Evolutionary conservation across 1,140 invertebrate genomes (phyloP).

Genomic region (Phocides pigmalion): DNA sequence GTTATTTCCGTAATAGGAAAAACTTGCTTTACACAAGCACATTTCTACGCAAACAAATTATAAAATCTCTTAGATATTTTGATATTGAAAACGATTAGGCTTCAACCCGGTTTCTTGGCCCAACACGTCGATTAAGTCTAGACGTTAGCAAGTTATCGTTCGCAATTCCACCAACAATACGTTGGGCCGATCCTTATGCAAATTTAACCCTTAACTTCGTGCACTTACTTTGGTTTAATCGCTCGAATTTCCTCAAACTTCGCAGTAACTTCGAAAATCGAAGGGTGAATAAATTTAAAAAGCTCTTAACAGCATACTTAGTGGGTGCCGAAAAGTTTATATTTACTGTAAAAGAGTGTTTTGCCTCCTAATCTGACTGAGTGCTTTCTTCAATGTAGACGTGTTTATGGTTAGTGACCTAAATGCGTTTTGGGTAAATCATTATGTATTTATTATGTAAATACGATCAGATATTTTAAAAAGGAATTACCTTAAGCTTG

Average conservation of each 20-base stretch:
- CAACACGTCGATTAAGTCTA: slow-evolving; percentile 15
- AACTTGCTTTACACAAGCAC: no score
- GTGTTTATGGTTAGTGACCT: slow-evolving; percentile 13
- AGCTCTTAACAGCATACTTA: slow-evolving; percentile 72
- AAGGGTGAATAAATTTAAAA: slow-evolving; percentile 81
- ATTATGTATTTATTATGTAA: slow-evolving; percentile 22
- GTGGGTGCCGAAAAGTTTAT: slow-evolving; percentile 68
- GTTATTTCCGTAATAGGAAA: no score
- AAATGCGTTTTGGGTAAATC: slow-evolving; percentile 6
- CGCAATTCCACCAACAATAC: slow-evolving; percentile 36
- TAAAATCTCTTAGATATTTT: no score
- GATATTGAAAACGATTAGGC: neutral
- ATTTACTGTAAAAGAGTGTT: slow-evolving; percentile 56
- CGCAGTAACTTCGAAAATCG: slow-evolving; percentile 57
- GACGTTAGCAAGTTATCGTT: slow-evolving; percentile 27
- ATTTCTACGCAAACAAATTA: no score
- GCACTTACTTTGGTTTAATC: slow-evolving; percentile 67
- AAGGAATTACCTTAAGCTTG: neutral
- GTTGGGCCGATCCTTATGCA: slow-evolving; percentile 58
- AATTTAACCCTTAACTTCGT: slow-evolving; percentile 73
- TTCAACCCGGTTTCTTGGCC: neutral
- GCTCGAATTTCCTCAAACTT: slow-evolving; percentile 63
- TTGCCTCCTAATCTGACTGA: slow-evolving; percentile 59
- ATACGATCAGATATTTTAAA: slow-evolving; percentile 2
- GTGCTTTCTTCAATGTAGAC: slow-evolving; percentile 40